phyloP scores from a whole-genome alignment of 2,113 vertebrate genomes.

The Melierax canorus region DNA sequence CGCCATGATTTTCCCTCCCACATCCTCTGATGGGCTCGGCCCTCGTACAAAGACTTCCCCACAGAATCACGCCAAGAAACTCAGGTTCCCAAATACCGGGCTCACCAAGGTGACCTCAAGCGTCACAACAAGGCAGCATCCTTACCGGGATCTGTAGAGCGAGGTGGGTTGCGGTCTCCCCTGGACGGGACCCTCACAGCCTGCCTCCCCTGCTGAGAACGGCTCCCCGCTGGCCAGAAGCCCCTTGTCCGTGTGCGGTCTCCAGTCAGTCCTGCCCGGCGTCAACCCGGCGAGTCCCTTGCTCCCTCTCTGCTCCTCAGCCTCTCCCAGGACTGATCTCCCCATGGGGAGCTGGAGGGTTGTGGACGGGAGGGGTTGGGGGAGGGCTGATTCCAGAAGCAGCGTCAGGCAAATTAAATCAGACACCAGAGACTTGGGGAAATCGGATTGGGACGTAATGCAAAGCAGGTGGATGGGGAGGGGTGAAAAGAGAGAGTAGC shows the following conservation, averaged over 20 bases:
- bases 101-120: not conserved
- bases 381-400: slow-evolving; percentile 68
- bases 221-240: not conserved
- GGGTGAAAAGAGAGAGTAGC: slow-evolving; percentile 58
- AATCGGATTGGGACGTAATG: slow-evolving; percentile 67
- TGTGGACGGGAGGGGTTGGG: slow-evolving; percentile 51
- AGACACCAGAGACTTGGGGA: slow-evolving; percentile 59
- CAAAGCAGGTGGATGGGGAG: slow-evolving; percentile 69
- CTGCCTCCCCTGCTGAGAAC: not conserved
- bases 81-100: not conserved
- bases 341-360: slow-evolving; percentile 58
- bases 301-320: slow-evolving; percentile 52
- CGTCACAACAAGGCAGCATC: not conserved
- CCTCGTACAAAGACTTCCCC: not conserved
- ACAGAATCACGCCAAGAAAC: not conserved
- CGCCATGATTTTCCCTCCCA: not conserved
- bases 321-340: slow-evolving; percentile 63
- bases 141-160: slow-evolving; percentile 32
- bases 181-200: not conserved
- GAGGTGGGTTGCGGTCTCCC: not conserved
- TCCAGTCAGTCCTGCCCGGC: not conserved
- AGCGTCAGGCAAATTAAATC: slow-evolving; percentile 78
- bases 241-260: not conserved
- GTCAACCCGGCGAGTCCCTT: not conserved
- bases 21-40: not conserved